Percentiles rank a stretch among this genome's conserved stretches.
phyloP scores from a whole-genome alignment of 2,113 vertebrate species.

The Callaeas wilsoni region DNA sequence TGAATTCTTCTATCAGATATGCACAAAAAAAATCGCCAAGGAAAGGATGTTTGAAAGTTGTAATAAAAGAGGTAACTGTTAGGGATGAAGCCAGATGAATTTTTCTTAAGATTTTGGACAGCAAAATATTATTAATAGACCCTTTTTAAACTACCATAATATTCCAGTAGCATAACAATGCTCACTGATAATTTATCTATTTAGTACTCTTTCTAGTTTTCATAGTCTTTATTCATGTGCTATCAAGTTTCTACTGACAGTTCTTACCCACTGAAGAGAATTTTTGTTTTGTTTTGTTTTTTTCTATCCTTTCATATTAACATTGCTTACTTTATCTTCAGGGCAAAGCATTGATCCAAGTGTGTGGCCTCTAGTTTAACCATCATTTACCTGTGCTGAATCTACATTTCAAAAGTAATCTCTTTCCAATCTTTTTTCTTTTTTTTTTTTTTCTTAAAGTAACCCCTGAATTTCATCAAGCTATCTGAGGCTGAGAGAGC shows the following conservation, averaged over 20 bases:
- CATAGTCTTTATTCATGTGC: neutral
- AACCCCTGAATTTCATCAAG: neutral
- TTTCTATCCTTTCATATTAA: neutral
- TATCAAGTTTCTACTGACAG: neutral
- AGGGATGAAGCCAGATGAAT: neutral
- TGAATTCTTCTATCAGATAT: neutral
- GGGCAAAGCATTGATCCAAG: neutral
- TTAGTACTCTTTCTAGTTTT: neutral
- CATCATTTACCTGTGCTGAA: neutral
- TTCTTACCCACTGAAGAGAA: neutral
- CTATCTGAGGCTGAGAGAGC: neutral
- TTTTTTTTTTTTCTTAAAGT: neutral
- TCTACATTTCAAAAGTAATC: neutral
- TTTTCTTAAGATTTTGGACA: neutral
- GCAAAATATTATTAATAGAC: neutral
- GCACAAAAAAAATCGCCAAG: neutral
- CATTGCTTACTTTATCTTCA: neutral
- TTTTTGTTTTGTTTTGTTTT: neutral
- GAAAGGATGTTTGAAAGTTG: neutral
- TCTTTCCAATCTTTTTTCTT: neutral
- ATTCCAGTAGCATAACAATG: neutral
- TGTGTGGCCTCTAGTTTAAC: neutral
- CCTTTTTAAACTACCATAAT: neutral
- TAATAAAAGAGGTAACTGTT: neutral
- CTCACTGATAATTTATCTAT: neutral